Percentiles rank a stretch among this genome's conserved stretches.
Conservation (phyloP, 92 coral and sea anemone species). For the Pocillopora meandrina region DNA sequence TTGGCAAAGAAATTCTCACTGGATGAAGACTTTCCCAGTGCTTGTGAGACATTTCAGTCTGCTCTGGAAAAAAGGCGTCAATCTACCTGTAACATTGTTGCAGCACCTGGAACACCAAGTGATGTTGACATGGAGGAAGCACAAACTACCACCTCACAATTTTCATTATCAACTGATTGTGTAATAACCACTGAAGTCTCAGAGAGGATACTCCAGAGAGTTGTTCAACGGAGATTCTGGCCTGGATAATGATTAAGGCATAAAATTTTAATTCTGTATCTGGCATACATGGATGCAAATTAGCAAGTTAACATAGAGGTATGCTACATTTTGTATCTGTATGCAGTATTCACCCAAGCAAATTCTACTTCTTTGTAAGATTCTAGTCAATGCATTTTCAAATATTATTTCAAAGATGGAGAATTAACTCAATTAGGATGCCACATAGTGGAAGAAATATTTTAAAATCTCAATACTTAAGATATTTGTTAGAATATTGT, state of each 20-base stretch:
- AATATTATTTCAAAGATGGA: no score
- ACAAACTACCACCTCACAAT: neutral
- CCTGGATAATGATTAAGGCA: neutral
- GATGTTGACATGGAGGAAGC: conserved; percentile 40
- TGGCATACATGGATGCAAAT: no score
- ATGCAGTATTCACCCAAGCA: no score
- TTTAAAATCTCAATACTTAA: no score
- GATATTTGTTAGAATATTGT: no score
- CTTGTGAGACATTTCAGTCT: conserved; percentile 19
- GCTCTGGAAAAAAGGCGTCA: neutral
- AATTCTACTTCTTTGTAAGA: no score
- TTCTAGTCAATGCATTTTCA: no score
- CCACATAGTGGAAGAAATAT: no score
- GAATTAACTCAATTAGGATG: no score
- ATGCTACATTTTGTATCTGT: no score
- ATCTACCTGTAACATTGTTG: neutral
- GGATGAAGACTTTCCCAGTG: conserved; percentile 12
- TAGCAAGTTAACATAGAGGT: no score
- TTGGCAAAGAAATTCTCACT: conserved; percentile 23
- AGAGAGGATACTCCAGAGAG: conserved; percentile 29
- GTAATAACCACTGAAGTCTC: conserved; percentile 26
- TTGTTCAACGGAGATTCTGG: neutral
- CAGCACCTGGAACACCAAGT: conserved; percentile 4
- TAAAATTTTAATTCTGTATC: no score
- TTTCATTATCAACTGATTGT: neutral